These are phyloP conservation scores for Zaprionus ghesquierei DNA, from an alignment of 1,140 invertebrate genomes.

Conservation along the genomic window DNA sequence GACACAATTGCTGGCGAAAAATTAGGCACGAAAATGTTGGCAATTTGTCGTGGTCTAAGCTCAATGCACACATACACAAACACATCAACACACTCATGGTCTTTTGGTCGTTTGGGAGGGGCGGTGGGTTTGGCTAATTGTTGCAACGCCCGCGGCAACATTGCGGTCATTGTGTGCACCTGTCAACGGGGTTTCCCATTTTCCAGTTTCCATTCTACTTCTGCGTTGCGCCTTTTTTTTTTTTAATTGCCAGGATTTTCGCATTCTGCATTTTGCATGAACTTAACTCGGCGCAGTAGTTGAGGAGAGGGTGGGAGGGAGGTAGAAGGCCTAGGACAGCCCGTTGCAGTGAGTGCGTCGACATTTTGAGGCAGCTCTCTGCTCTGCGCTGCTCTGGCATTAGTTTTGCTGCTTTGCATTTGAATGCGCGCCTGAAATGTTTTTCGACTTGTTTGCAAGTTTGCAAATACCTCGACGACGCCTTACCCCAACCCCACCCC, in stretches of 20 bases:
- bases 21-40: conserved; percentile 61
- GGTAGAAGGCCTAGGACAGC: background rate
- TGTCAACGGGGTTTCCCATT: conserved; percentile 55
- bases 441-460: conserved; percentile 61
- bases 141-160: conserved; percentile 53
- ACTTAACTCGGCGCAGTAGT: conserved; percentile 42
- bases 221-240: conserved; percentile 34
- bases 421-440: conserved; percentile 67
- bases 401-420: conserved; percentile 59
- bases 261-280: conserved; percentile 57
- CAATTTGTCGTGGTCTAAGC: conserved; percentile 61
- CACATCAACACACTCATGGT: background rate
- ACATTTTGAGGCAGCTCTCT: background rate
- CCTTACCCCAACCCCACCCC: background rate
- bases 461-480: conserved; percentile 4
- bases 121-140: conserved; percentile 54
- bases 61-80: conserved; percentile 18
- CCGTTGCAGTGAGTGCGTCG: conserved; percentile 22
- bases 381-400: conserved; percentile 36
- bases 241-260: conserved; percentile 71
- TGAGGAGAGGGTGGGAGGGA: background rate
- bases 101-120: conserved; percentile 14
- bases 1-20: conserved; percentile 54
- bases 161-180: conserved; percentile 54
- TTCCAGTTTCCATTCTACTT: conserved; percentile 39